Base-by-base conservation (phyloP, 2,888 invertebrate genomes). In the Lasioglossum morio region DNA sequence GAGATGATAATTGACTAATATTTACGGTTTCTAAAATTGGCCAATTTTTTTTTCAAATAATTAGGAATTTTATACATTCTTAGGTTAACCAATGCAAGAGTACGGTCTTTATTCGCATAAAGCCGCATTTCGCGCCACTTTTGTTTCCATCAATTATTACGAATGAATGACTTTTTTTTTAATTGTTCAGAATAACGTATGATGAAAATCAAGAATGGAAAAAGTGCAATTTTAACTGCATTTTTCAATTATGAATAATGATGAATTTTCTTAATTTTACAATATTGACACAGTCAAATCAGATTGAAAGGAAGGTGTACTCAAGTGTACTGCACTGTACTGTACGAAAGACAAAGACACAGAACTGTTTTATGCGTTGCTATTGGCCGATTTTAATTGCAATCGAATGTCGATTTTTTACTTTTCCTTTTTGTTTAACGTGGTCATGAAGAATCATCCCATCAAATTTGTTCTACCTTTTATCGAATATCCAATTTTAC, bases 91-190 rank as follows among this genome's bases (percentile, higher is more conserved):
- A 69, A 30, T 66, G 34, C 34, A 66, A 66, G 16, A 63, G 66
- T 34, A 19, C 23, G 23, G 8, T 66, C 34, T 66, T 30, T 10
- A 66, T 34, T 66, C 34, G 34, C 34, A 34, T 66, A 66, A 34
- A 66, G 66, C 10, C 23, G 19, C 66, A 66, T 19, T 66, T 66
- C 66, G 66, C 66, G 66, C 66, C 66, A 66, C 66, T 66, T 66
- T 66, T 66, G 19, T 30, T 23, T 34, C 2, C 16, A 16, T 0
- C 30, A 1, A 30, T 30, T 63, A 63, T 63, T 53, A 53, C 3
- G n/a, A n/a, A 53, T 23, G 23, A 53, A 10, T 53, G 23, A n/a
- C 10, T 53, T 53, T 53, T 10, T 53, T 23, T 43, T 23, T 23
- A 3, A 23, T 53, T n/a, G 23, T 53, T 53, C 23, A 10, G 23